Evolutionary conservation across 2,113 vertebrate species (phyloP).

Genomic region (Octodon degus): DNA sequence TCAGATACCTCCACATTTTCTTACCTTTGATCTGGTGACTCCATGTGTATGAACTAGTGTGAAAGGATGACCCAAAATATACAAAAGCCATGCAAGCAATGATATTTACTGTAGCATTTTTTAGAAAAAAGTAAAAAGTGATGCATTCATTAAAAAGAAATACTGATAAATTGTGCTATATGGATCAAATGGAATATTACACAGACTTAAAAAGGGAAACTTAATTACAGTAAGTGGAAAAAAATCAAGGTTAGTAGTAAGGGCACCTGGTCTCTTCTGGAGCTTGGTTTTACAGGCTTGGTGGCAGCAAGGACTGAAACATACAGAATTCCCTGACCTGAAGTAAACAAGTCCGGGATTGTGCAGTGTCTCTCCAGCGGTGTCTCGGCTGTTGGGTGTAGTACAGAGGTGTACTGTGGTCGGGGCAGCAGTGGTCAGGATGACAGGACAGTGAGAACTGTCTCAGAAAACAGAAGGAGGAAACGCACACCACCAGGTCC

Average conservation of each 20-base stretch:
- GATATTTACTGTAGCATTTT: background rate
- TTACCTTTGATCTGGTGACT: background rate
- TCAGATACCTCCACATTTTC: background rate
- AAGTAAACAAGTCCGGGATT: background rate
- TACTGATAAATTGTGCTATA: background rate
- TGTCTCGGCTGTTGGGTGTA: background rate
- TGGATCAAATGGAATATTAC: background rate
- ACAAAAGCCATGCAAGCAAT: background rate
- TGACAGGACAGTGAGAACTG: background rate
- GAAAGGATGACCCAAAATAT: constrained; percentile 5
- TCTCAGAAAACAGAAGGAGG: background rate
- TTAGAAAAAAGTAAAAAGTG: background rate
- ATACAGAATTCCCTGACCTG: background rate
- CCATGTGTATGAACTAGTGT: background rate
- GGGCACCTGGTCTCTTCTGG: background rate
- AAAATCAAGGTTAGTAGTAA: background rate
- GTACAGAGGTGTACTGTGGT: background rate
- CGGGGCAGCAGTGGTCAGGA: background rate
- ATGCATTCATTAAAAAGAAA: background rate
- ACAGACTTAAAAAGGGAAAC: background rate
- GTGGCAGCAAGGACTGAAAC: background rate
- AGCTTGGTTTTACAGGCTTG: background rate
- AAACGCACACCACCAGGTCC: background rate
- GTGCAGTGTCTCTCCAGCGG: background rate
- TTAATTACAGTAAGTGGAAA: background rate